These are phyloP conservation scores for Hylaea fasciaria DNA, from an alignment of 2,888 invertebrate genomes.

Conservation along the genomic window DNA sequence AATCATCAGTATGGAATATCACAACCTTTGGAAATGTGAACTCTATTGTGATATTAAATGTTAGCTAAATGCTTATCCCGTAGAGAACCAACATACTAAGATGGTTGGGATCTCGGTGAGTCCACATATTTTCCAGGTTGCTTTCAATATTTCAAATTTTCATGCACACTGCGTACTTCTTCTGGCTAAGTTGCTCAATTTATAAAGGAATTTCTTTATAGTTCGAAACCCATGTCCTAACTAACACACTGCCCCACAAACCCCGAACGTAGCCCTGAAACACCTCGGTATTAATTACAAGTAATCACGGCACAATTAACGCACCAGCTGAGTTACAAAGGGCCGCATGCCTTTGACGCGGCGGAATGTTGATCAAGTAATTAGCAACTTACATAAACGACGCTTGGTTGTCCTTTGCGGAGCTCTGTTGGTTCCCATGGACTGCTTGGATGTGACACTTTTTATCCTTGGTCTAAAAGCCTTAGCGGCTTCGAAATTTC, in stretches of 20 bases:
- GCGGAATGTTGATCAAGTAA: conserved; percentile 77
- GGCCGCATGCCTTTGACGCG: conserved; percentile 62
- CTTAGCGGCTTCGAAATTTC: background rate
- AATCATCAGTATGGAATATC: too few species aligned
- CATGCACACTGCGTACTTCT: too few species aligned
- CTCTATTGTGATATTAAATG: too few species aligned
- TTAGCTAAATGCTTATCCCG: too few species aligned
- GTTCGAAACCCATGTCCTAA: conserved; percentile 5
- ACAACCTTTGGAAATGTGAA: too few species aligned
- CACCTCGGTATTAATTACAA: conserved; percentile 35
- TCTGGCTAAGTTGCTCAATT: too few species aligned
- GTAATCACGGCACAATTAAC: conserved; percentile 45
- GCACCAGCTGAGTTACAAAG: conserved; percentile 51
- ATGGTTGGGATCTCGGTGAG: too few species aligned
- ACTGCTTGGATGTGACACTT: conserved; percentile 26
- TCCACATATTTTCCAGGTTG: too few species aligned
- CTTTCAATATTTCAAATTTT: too few species aligned
- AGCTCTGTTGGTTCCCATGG: conserved; percentile 9
- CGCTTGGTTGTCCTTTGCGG: conserved; percentile 32
- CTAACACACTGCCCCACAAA: conserved; percentile 30
- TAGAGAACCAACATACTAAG: too few species aligned
- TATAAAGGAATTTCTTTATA: background rate
- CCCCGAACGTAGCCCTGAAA: conserved; percentile 16
- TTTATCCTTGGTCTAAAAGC: background rate
- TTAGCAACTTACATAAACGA: conserved; percentile 72